Conservation (phyloP, 2,113 vertebrate species). For the Gavialis gangeticus region DNA sequence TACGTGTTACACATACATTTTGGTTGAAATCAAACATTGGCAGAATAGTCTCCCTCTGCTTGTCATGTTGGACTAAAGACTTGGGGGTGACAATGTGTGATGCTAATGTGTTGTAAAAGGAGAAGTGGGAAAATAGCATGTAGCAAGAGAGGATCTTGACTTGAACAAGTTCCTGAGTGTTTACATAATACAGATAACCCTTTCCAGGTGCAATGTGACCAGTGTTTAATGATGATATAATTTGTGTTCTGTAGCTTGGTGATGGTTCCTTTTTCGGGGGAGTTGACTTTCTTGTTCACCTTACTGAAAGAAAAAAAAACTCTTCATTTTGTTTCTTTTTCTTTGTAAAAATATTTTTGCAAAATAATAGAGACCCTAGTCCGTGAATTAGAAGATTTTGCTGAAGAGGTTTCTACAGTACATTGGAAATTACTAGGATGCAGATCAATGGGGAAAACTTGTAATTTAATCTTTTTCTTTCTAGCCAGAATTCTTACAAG, state of each 20-base stretch:
- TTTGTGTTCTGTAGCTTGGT: not conserved
- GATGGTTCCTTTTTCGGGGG: not conserved
- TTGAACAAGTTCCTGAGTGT: not conserved
- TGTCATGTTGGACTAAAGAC: not conserved
- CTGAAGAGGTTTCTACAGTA: not conserved
- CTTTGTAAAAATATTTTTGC: not conserved
- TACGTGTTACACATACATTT: too few relatives aligned
- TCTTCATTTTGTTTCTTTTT: not conserved
- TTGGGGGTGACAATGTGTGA: not conserved
- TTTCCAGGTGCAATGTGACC: not conserved
- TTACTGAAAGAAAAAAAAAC: not conserved
- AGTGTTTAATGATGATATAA: not conserved
- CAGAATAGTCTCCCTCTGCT: not conserved
- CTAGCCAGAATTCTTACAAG: slow-evolving; percentile 94
- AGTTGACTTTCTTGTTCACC: not conserved
- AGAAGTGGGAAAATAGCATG: not conserved
- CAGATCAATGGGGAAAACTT: not conserved
- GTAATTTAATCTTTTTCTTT: slow-evolving; percentile 61
- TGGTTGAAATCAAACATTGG: not conserved
- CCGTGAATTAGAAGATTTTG: not conserved
- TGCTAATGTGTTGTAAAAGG: not conserved
- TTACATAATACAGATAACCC: not conserved
- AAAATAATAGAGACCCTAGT: not conserved
- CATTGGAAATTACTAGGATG: not conserved
- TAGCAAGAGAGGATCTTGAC: not conserved